A percentile compares a stretch with the other conserved stretches of the same genome.
Evolutionary conservation across 2,888 invertebrate genomes (phyloP).

Genomic region (Orthonychiurus folsomi): DNA sequence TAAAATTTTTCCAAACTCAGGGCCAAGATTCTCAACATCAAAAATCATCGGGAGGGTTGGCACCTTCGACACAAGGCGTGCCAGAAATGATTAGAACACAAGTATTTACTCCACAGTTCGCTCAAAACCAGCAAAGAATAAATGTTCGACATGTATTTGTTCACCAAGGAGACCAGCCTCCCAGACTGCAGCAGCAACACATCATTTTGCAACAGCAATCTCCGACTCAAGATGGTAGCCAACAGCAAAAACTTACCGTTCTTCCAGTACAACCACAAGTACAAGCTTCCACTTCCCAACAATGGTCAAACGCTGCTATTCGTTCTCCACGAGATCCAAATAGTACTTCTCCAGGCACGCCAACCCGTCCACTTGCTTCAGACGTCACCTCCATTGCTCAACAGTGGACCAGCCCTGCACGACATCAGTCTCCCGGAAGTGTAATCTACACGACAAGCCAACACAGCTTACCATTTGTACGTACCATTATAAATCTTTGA

Average conservation of each 20-base stretch:
- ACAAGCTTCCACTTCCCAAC: slow-evolving; percentile 13
- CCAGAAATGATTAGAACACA: not conserved
- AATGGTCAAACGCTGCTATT: too few species aligned
- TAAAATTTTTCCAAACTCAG: not conserved
- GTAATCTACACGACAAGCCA: not conserved
- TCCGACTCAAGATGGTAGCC: not conserved
- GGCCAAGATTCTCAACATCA: not conserved
- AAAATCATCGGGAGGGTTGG: too few species aligned
- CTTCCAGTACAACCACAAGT: slow-evolving; percentile 21
- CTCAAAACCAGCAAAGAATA: slow-evolving; percentile 13
- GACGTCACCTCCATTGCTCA: not conserved
- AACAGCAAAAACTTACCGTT: not conserved
- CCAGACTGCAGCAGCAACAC: slow-evolving; percentile 13
- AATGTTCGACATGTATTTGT: not conserved
- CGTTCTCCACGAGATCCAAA: too few species aligned
- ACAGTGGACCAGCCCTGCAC: not conserved
- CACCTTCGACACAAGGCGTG: too few species aligned
- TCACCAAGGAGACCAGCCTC: not conserved
- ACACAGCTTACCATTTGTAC: not conserved
- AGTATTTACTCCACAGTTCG: slow-evolving; percentile 7
- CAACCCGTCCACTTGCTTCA: slow-evolving; percentile 8
- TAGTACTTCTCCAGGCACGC: too few species aligned
- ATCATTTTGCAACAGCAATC: slow-evolving; percentile 14
- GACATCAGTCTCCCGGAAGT: not conserved
- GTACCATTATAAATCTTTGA: too few species aligned